phyloP scores from a whole-genome alignment of 2,797 vertebrate genomes.

The Neosilurus mollespiculum region DNA sequence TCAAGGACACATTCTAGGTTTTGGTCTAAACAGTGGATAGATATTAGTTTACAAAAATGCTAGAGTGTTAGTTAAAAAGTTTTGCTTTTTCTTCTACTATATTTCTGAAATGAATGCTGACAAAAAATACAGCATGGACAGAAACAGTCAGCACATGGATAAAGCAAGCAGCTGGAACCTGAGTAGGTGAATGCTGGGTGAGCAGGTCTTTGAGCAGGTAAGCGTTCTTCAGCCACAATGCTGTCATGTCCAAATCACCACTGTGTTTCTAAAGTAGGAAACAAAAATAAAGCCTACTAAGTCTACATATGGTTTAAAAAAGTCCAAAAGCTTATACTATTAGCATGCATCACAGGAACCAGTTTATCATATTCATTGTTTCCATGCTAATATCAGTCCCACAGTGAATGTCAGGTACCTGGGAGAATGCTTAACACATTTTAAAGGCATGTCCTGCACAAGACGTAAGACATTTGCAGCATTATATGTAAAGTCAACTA shows the following conservation, averaged over 20 bases:
- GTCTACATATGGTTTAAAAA: neutral
- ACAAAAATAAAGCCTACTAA: neutral
- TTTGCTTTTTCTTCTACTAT: neutral
- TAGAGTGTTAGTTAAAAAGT: neutral
- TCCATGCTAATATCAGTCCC: neutral
- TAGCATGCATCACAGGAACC: neutral
- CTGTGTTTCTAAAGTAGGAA: slow-evolving; percentile 69
- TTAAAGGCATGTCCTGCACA: neutral
- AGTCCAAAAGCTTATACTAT: too few species aligned
- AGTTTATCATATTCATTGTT: neutral
- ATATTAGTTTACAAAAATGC: neutral
- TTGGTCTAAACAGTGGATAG: neutral
- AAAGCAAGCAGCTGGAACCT: slow-evolving; percentile 51
- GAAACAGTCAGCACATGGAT: neutral
- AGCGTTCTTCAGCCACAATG: slow-evolving; percentile 77
- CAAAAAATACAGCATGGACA: neutral
- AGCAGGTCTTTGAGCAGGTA: slow-evolving; percentile 74
- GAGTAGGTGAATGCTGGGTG: slow-evolving; percentile 69
- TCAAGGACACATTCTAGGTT: too few species aligned
- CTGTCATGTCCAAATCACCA: slow-evolving; percentile 66
- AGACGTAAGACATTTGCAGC: too few species aligned
- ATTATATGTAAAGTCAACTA: too few species aligned
- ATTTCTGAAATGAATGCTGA: neutral
- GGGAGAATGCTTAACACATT: neutral
- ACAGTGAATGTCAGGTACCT: neutral